Evolutionary conservation across 2,797 vertebrate species (phyloP).

Genomic region (Vultur gryphus): DNA sequence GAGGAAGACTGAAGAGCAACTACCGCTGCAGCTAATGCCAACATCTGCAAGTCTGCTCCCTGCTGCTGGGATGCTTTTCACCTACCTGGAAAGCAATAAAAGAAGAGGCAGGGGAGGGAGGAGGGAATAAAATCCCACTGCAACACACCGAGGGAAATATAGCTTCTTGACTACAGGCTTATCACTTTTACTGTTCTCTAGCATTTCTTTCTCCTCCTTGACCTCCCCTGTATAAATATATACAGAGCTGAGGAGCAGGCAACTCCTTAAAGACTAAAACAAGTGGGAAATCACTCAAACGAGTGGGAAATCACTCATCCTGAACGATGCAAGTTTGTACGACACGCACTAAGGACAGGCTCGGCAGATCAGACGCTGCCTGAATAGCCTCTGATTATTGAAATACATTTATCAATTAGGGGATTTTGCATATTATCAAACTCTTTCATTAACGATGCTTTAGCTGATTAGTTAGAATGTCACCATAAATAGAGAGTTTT

Average conservation of each 20-base stretch:
- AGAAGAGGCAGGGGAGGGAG: neutral
- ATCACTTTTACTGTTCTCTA: neutral
- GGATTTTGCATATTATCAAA: conserved; percentile 20
- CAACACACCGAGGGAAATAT: neutral
- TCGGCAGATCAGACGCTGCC: neutral
- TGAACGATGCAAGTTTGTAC: neutral
- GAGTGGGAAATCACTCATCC: neutral
- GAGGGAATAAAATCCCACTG: neutral
- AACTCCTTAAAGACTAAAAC: neutral
- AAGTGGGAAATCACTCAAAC: conserved; percentile 3
- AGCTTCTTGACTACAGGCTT: neutral
- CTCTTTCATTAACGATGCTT: conserved; percentile 42
- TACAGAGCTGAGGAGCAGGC: neutral
- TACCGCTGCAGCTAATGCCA: neutral
- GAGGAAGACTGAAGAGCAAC: conserved; percentile 24
- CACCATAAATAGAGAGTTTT: conserved; percentile 34
- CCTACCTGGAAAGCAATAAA: conserved; percentile 48
- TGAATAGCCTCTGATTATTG: conserved; percentile 5
- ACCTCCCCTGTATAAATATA: neutral
- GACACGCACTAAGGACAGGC: neutral
- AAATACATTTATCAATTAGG: conserved; percentile 26
- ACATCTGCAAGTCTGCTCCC: conserved; percentile 21
- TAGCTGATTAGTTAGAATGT: conserved; percentile 42
- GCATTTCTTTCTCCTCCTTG: neutral
- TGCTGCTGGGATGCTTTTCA: neutral